Base-by-base conservation (phyloP, 2,888 invertebrate species). In the Pelosia muscerda region DNA sequence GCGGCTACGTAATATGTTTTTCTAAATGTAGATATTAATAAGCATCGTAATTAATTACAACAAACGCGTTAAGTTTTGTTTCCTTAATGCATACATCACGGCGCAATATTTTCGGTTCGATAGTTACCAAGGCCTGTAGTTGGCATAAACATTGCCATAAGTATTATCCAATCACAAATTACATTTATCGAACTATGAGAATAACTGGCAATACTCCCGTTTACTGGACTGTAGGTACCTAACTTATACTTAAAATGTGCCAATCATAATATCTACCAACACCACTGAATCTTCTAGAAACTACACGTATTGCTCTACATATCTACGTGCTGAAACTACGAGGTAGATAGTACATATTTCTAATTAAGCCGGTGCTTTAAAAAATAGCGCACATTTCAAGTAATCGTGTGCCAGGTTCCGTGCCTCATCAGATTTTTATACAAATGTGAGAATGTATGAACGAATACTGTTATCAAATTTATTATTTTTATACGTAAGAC, bases 1-100 rank as follows among this genome's bases (percentile, higher is more conserved):
- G 89, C 84, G 87, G 79, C 85, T 84, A 86, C 84, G 83, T 83
- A 49, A 49, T 49, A 79, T 85, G 81, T 83, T 79, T 86, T 83
- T 80, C 81, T 79, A 76, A 74, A 80, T 74, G 69, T 81, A 79
- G 76, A 71, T 73, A 56, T 74, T 72, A 75, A 72, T 77, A 78
- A 66, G 63, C 68, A 77, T 78, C 68, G 74, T 75, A 79, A 79
- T 77, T 71, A 73, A 75, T 75, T 74, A 74, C 71, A 74, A 66
- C 58, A 66, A 73, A 65, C 69, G 66, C 71, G 70, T 77, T 75
- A 70, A 71, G 71, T 74, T 82, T 76, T 76, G 63, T 68, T 74
- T 69, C 58, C 34, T 63, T 61, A 65, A 64, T 60, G 70, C 66
- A 78, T 73, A 77, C 79, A 82, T 82, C 79, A 81, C 80, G 79